These are phyloP conservation scores for Falcunculus frontatus DNA, from an alignment of 2,113 vertebrate species.

Conservation along the genomic window DNA sequence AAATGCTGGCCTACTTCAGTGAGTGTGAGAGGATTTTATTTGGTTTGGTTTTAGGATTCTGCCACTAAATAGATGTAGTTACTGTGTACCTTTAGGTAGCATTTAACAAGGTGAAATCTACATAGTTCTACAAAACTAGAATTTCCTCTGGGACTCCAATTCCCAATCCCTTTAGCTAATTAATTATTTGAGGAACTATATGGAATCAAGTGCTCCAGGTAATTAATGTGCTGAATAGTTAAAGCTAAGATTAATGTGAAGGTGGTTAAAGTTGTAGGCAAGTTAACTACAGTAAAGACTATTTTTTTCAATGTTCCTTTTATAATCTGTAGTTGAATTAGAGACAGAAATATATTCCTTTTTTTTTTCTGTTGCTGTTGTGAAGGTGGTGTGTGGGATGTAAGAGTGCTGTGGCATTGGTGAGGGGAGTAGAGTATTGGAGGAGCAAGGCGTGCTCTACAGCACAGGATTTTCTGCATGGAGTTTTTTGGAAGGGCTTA, in stretches of 20 bases:
- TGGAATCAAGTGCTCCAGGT: neutral
- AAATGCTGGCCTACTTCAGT: neutral
- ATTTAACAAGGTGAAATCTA: neutral
- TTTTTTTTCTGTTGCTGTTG: neutral
- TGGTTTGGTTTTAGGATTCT: neutral
- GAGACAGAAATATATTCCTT: neutral
- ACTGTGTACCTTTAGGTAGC: neutral
- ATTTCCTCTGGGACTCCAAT: constrained; percentile 27
- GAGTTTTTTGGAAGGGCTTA: neutral
- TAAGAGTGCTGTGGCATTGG: neutral
- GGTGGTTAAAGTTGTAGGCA: constrained; percentile 26
- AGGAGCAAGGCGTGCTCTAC: neutral
- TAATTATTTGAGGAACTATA: constrained; percentile 42
- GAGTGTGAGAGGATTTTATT: neutral
- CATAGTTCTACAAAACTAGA: neutral
- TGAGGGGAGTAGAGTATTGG: neutral
- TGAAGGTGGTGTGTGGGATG: neutral
- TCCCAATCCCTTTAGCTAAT: constrained; percentile 24
- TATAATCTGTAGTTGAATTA: neutral
- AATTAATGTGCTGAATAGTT: constrained; percentile 45
- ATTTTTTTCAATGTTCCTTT: neutral
- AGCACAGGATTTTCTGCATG: neutral
- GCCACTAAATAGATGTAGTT: neutral
- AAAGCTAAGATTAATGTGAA: neutral
- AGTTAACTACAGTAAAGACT: constrained; percentile 38